These are phyloP conservation scores for Koerneria pararmatus DNA, from an alignment of 2,888 invertebrate genomes.

Conservation along the genomic window DNA sequence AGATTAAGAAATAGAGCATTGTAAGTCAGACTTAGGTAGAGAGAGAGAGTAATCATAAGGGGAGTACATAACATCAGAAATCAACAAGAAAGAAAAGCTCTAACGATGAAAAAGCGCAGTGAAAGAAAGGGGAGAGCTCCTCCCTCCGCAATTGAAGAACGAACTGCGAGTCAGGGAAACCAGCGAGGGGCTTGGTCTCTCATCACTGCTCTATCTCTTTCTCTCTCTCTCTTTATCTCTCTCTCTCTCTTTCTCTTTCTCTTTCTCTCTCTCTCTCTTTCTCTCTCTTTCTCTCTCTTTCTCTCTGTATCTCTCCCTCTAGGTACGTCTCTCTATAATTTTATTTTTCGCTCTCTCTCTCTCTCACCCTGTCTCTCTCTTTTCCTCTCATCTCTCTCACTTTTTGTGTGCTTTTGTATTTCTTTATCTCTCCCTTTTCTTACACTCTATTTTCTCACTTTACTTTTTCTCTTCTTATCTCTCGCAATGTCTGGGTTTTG, in stretches of 20 bases:
- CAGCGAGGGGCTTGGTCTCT: too few species aligned
- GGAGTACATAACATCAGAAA: neutral
- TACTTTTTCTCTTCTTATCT: too few species aligned
- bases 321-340: constrained; percentile 50
- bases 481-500: too few species aligned
- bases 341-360: constrained; percentile 31
- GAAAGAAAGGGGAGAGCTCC: too few species aligned
- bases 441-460: constrained; percentile 29
- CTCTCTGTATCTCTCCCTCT: constrained; percentile 32
- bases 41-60: neutral
- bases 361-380: constrained; percentile 29
- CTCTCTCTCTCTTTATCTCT: too few species aligned
- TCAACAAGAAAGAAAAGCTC: neutral
- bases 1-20: neutral
- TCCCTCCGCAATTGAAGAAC: too few species aligned
- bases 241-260: neutral
- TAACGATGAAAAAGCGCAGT: neutral
- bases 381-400: constrained; percentile 24
- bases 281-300: constrained; percentile 12
- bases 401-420: neutral
- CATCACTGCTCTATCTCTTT: too few species aligned
- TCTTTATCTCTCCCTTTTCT: constrained; percentile 25
- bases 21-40: neutral
- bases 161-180: too few species aligned
- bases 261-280: neutral